Base-by-base conservation (phyloP, 2,113 vertebrate species). In the Xenus cinereus region DNA sequence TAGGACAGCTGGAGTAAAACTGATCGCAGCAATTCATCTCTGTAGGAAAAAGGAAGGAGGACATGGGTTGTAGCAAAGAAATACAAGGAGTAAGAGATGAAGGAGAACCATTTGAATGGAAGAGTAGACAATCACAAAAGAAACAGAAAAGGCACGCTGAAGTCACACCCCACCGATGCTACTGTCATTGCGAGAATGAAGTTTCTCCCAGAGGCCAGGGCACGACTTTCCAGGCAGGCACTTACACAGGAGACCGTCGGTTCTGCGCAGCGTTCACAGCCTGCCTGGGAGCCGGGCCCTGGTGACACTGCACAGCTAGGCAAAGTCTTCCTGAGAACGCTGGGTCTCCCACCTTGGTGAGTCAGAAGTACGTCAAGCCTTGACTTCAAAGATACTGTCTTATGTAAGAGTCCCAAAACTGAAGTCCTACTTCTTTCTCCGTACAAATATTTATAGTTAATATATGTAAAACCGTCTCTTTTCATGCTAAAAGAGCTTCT, bases 101-200 rank as follows among this genome's bases (percentile, higher is more conserved):
- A 80, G 62, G 41, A 81, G 39, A 84, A 87, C n/a, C 17, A 43
- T 0, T n/a, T 50, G 41, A 93, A 83, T n/a, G 46, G 24, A 53
- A 53, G 32, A 77, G 30, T 0, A 41, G 28, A 43, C 26, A 12
- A 68, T 2, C 14, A 56, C 59, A 87, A 56, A 41, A 84, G 50
- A 54, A 62, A 90, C 67, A 67, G 16, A 57, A 74, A 56, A 28
- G 50, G 22, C 41, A 57, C 9, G 24, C 7, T 56, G 19, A 73
- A 88, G 53, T 82, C 56, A 81, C 32, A 39, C 13, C n/a, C 24
- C 41, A 63, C 20, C 28, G 71, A 21, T 10, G 41, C 33, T 28
- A 50, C 22, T 56, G 46, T 17, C 27, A 16, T 0, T 30, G 45
- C 0, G 0, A 72, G 39, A 94, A 60, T 0, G 2, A 12, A 56